Conservation (phyloP, 2,113 vertebrate genomes). For the Muscicapa adusta region DNA sequence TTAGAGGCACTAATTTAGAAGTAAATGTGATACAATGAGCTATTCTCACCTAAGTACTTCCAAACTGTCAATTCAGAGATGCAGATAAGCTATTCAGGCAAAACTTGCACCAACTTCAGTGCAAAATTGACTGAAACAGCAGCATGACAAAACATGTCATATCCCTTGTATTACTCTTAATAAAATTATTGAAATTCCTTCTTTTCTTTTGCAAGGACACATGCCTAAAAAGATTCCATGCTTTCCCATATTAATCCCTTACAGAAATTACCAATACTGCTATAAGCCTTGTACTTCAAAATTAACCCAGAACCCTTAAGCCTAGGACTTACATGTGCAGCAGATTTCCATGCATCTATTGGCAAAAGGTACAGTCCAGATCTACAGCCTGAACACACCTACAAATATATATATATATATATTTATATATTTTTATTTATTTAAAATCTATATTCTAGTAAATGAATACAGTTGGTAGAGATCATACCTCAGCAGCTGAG, state of each 20-base stretch:
- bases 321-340: neutral
- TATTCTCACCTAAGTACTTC: neutral
- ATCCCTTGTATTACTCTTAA: neutral
- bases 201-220: neutral
- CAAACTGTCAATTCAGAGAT: neutral
- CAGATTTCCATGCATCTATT: slow-evolving; percentile 13
- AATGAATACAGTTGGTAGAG: slow-evolving; percentile 47
- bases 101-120: neutral
- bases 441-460: slow-evolving; percentile 49
- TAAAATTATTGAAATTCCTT: neutral
- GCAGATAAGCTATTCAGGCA: neutral
- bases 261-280: neutral
- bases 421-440: neutral
- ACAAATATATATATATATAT: neutral
- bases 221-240: neutral
- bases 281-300: neutral
- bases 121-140: neutral
- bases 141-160: neutral
- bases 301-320: neutral
- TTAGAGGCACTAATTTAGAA: neutral
- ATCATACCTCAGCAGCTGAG: slow-evolving; percentile 51
- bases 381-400: slow-evolving; percentile 10
- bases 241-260: neutral
- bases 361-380: neutral
- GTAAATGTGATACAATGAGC: neutral